Base-by-base conservation (phyloP, 1,140 invertebrate species). In the Hylaeus anthracinus region DNA sequence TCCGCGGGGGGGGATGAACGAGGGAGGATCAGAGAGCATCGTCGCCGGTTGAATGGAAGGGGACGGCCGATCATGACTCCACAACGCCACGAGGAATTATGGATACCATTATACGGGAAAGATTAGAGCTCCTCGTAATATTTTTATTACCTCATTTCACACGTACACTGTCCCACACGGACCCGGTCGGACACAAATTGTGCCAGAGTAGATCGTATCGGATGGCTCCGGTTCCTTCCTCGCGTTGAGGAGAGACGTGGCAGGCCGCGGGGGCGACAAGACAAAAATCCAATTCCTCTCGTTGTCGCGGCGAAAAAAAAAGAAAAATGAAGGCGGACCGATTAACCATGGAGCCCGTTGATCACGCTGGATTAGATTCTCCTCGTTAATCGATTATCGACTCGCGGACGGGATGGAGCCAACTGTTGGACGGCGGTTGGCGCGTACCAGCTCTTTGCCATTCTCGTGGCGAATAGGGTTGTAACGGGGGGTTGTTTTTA, bases 61-160 rank as follows among this genome's bases (percentile, higher is more conserved):
- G 10, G 60, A 10, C 10, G 39, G 45, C 55, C 81, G 88, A 88
- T 89, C 87, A 83, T 84, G 88, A 86, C 83, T 85, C 77, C 76
- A 85, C 79, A 85, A 86, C 87, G 82, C 58, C 60, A 48, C 72
- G 37, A 87, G 85, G 84, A 90, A 90, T 90, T 89, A 90, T 90
- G 87, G 88, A 90, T 83, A 88, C 87, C 86, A 88, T 90, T 90
- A 90, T 89, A 89, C 82, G 84, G 83, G 81, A 88, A 89, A 89
- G 88, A 89, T 90, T 90, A 90, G 84, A 89, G 82, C 79, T 72
- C 71, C 84, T 88, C 88, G 86, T 90, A 90, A 90, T 89, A 89
- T 90, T 90, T 90, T 90, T 89, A 90, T 89, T 86, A 86, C 83
- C 85, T 86, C 81, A 77, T 86, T 86, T 86, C 81, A 72, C 81